Conservation (phyloP, 2,113 vertebrate genomes). For the Saccopteryx bilineata region DNA sequence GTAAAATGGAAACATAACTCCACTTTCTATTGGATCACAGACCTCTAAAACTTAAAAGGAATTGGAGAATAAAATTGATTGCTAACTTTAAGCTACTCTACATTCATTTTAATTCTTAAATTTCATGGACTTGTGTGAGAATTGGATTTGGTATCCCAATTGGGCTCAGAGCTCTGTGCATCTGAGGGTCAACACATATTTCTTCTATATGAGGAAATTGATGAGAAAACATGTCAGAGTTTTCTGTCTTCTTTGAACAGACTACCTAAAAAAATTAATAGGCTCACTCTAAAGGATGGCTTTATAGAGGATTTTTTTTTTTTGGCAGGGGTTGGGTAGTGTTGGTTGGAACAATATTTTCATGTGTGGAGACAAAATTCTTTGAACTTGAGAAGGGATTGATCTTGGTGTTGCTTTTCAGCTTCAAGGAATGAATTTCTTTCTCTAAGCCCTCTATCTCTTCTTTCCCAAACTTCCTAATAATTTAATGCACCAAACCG, state of each 20-base stretch:
- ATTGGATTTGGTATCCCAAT: not conserved
- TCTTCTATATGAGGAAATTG: not conserved
- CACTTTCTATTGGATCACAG: not conserved
- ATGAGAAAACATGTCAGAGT: not conserved
- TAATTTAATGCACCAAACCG: conserved; percentile 75
- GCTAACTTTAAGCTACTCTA: conserved; percentile 17
- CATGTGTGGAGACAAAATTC: conserved; percentile 9
- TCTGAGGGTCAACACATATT: not conserved
- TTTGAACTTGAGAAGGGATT: conserved; percentile 53
- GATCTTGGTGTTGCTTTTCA: conserved; percentile 48
- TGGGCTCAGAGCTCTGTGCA: not conserved
- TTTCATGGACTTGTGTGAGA: not conserved
- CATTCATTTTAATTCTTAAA: conserved; percentile 48
- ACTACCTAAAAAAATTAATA: conserved; percentile 64
- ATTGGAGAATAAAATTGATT: not conserved
- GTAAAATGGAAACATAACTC: not conserved
- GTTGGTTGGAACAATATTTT: conserved; percentile 49
- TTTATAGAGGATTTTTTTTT: conserved; percentile 40
- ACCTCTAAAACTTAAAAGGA: not conserved
- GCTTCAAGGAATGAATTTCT: conserved; percentile 46
- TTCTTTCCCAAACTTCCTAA: conserved; percentile 77
- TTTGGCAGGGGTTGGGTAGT: not conserved
- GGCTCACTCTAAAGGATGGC: conserved; percentile 53
- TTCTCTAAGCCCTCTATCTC: not conserved
- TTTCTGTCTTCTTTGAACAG: conserved; percentile 4